Conservation (phyloP, 2,888 invertebrate species). For the Eilema depressum region DNA sequence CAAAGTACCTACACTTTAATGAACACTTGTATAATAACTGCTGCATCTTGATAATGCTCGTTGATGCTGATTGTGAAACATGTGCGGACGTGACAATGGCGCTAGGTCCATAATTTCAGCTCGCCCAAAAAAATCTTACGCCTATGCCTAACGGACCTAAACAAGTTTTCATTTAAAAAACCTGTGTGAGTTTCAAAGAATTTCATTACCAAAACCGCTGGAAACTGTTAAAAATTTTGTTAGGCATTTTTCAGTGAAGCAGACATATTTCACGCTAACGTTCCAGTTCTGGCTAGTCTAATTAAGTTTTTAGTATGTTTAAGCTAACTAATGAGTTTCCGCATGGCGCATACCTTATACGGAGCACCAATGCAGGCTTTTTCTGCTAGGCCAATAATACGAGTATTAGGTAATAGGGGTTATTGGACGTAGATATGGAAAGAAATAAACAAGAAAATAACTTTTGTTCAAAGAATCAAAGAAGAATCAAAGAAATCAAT, state of each 20-base stretch:
- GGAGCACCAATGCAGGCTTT: slow-evolving; percentile 15
- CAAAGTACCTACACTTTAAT: too few relatives aligned
- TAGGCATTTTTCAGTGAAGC: slow-evolving; percentile 21
- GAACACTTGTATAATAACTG: too few relatives aligned
- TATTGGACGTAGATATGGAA: background rate
- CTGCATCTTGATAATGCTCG: too few relatives aligned
- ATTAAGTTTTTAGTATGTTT: slow-evolving; percentile 45
- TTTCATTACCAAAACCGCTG: background rate
- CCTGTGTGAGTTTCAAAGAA: background rate
- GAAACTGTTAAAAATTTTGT: background rate
- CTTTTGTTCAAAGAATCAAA: too few relatives aligned
- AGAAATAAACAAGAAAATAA: too few relatives aligned
- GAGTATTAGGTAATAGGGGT: too few relatives aligned
- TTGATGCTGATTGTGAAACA: too few relatives aligned
- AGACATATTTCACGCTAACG: slow-evolving; percentile 28
- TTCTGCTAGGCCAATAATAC: slow-evolving; percentile 16
- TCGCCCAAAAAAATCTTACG: too few relatives aligned
- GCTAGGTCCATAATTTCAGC: too few relatives aligned
- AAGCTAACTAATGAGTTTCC: slow-evolving; percentile 56
- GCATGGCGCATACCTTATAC: slow-evolving; percentile 2
- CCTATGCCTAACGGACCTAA: too few relatives aligned
- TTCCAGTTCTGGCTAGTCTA: background rate
- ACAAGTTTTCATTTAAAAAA: background rate
- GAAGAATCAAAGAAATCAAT: too few relatives aligned
- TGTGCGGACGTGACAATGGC: too few relatives aligned